Conservation (phyloP, 2,888 invertebrate genomes). For the Amphiduros pacificus region DNA sequence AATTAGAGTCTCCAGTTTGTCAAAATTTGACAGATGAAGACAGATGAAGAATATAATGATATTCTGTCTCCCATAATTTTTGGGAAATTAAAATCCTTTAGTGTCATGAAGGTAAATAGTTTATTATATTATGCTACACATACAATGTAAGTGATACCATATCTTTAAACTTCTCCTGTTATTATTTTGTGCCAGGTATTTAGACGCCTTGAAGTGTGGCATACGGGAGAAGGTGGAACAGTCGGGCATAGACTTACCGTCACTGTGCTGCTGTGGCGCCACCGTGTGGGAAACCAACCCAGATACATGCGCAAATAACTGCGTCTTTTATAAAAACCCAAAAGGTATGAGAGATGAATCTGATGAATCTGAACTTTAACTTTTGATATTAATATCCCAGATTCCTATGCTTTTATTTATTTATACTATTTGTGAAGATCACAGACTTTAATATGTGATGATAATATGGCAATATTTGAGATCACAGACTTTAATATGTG, state of each 20-base stretch:
- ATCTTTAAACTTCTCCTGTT: too few species aligned
- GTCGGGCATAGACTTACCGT: constrained; percentile 45
- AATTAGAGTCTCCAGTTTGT: too few species aligned
- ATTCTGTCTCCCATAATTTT: too few species aligned
- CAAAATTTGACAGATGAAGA: not conserved
- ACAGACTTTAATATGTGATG: not conserved
- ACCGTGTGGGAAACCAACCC: constrained; percentile 55
- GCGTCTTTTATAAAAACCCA: constrained; percentile 56
- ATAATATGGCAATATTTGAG: not conserved
- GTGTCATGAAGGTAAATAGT: too few species aligned
- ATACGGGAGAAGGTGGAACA: constrained; percentile 45
- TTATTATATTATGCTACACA: too few species aligned
- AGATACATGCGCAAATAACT: constrained; percentile 58
- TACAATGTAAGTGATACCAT: too few species aligned
- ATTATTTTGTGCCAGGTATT: constrained; percentile 44
- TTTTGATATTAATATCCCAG: not conserved
- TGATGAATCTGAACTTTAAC: not conserved
- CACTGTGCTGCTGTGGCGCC: constrained; percentile 52
- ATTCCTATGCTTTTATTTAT: not conserved
- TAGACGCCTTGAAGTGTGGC: constrained; percentile 48
- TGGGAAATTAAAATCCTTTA: too few species aligned
- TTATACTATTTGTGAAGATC: too few species aligned
- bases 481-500: not conserved
- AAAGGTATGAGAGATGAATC: constrained; percentile 34
- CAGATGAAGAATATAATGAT: not conserved